These are phyloP conservation scores for Neotoxoptera formosana DNA, from an alignment of 1,140 invertebrate species.

Conservation along the genomic window DNA sequence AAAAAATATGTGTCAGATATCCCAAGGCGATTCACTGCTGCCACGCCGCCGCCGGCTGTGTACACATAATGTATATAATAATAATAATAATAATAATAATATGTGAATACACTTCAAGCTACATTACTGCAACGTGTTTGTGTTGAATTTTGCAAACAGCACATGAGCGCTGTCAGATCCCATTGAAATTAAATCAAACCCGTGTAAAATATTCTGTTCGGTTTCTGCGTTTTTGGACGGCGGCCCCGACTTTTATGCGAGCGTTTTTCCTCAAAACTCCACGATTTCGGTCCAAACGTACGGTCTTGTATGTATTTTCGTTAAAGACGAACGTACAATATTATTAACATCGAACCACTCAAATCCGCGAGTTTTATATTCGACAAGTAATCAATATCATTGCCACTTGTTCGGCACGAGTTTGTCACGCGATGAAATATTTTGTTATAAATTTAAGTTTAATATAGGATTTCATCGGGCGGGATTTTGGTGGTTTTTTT, in stretches of 20 bases:
- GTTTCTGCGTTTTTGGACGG: neutral
- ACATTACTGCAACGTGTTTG: neutral
- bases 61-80: neutral
- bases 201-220: neutral
- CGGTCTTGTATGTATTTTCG: neutral
- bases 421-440: neutral
- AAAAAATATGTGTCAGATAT: slow-evolving; percentile 25
- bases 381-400: neutral
- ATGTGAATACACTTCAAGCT: slow-evolving; percentile 8
- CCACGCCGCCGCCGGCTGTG: neutral
- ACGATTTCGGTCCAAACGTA: neutral
- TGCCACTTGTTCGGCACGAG: too few species aligned
- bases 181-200: slow-evolving; percentile 3
- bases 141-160: neutral
- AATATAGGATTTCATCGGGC: too few species aligned
- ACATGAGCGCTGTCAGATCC: neutral
- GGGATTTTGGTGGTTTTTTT: neutral
- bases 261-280: neutral
- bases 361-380: neutral
- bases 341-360: neutral
- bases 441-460: neutral
- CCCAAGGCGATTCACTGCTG: neutral
- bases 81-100: too few species aligned
- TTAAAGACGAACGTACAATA: neutral
- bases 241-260: neutral